Conservation (phyloP, 2,797 vertebrate species). For the Anas bernieri region DNA sequence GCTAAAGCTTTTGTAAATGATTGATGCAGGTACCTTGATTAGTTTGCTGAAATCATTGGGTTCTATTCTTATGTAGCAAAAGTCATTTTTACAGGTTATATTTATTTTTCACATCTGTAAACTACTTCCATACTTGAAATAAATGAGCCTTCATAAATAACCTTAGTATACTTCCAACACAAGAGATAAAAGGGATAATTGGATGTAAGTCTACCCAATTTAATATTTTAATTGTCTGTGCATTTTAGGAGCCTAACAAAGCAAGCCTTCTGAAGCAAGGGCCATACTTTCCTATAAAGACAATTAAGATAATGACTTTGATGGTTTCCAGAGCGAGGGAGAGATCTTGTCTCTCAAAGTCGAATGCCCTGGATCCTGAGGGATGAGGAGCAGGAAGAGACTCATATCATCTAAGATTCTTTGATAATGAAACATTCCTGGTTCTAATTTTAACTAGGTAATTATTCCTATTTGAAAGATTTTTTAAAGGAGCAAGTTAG, state of each 20-base stretch:
- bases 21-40: neutral
- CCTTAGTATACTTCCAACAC: neutral
- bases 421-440: neutral
- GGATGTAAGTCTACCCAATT: neutral
- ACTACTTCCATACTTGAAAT: neutral
- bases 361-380: neutral
- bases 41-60: neutral
- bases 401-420: neutral
- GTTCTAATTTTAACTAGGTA: neutral
- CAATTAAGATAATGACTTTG: neutral
- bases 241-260: conserved; percentile 15
- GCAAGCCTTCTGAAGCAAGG: neutral
- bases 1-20: neutral
- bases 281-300: neutral
- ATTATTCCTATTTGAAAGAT: neutral
- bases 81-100: neutral
- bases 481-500: neutral
- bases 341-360: neutral
- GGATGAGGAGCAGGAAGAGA: neutral
- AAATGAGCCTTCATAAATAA: neutral
- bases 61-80: neutral
- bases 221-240: neutral
- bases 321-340: conserved; percentile 13
- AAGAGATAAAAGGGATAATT: neutral
- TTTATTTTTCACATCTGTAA: neutral